These are phyloP conservation scores for Cheilosia impressa DNA, from an alignment of 2,888 invertebrate species.

Conservation along the genomic window DNA sequence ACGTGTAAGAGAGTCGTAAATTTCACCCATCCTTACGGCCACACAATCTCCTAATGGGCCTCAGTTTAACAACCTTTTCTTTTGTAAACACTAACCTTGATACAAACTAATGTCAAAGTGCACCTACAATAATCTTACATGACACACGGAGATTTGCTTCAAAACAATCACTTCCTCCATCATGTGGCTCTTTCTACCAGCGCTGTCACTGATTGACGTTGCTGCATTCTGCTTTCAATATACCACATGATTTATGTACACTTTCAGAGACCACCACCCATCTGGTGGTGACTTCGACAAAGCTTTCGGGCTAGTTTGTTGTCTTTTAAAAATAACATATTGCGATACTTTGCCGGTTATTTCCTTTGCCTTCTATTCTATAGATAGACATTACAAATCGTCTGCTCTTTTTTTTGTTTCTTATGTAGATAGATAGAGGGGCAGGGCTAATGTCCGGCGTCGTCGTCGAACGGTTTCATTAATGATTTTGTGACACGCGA, in stretches of 20 bases:
- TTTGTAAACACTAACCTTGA: background rate
- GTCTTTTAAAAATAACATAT: conserved; percentile 45
- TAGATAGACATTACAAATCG: conserved; percentile 55
- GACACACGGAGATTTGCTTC: conserved; percentile 1
- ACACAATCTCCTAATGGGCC: no score
- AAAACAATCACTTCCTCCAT: conserved; percentile 11
- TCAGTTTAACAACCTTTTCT: background rate
- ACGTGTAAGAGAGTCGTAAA: no score
- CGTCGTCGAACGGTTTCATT: conserved; percentile 54
- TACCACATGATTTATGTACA: conserved; percentile 26
- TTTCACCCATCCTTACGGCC: no score
- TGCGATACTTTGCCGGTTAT: conserved; percentile 36
- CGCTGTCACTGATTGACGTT: conserved; percentile 9
- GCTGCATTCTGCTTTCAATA: conserved; percentile 12
- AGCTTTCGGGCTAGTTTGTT: conserved; percentile 26
- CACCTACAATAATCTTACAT: background rate
- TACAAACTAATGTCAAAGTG: background rate
- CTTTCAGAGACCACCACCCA: conserved; percentile 5
- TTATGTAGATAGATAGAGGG: conserved; percentile 3
- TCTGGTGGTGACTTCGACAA: background rate
- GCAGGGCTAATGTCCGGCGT: conserved; percentile 46
- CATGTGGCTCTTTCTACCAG: conserved; percentile 10
- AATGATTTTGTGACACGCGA: conserved; percentile 60
- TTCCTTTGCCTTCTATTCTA: conserved; percentile 16
- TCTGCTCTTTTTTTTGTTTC: background rate